phyloP scores from a whole-genome alignment of 2,113 vertebrate genomes.

The Camelus dromedarius region DNA sequence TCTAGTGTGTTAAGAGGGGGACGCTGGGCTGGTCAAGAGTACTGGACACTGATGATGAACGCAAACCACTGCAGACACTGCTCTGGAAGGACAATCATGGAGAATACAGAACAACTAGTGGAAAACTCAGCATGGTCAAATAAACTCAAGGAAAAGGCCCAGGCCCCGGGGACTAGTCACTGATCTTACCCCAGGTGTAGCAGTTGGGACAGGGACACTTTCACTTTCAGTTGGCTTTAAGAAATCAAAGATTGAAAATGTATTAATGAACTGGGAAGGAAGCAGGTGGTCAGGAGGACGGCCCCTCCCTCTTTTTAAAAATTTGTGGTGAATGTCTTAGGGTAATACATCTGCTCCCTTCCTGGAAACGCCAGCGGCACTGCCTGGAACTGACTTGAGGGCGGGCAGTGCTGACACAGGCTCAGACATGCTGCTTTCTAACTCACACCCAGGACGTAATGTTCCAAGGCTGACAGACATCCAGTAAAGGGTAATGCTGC shows the following conservation, averaged over 20 bases:
- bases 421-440: background rate
- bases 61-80: constrained; percentile 87
- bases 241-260: constrained; percentile 86
- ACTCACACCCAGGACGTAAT: background rate
- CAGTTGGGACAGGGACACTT: constrained; percentile 93
- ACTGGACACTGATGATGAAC: constrained; percentile 86
- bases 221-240: constrained; percentile 97
- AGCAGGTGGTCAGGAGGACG: constrained; percentile 60
- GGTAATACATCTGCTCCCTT: constrained; percentile 40
- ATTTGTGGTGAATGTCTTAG: constrained; percentile 11
- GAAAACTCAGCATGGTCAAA: constrained; percentile 89
- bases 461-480: background rate
- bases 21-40: constrained; percentile 81
- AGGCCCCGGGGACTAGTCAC: constrained; percentile 88
- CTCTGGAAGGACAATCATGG: constrained; percentile 86
- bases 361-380: background rate
- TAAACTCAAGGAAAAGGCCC: constrained; percentile 91
- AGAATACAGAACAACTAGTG: constrained; percentile 87
- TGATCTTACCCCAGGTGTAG: constrained; percentile 98
- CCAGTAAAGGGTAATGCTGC: background rate
- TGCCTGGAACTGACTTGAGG: background rate
- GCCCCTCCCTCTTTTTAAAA: constrained; percentile 61
- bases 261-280: constrained; percentile 80
- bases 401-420: background rate
- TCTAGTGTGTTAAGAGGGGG: constrained; percentile 86